phyloP scores from a whole-genome alignment of 2,797 vertebrate species.

The Ceryle rudis region DNA sequence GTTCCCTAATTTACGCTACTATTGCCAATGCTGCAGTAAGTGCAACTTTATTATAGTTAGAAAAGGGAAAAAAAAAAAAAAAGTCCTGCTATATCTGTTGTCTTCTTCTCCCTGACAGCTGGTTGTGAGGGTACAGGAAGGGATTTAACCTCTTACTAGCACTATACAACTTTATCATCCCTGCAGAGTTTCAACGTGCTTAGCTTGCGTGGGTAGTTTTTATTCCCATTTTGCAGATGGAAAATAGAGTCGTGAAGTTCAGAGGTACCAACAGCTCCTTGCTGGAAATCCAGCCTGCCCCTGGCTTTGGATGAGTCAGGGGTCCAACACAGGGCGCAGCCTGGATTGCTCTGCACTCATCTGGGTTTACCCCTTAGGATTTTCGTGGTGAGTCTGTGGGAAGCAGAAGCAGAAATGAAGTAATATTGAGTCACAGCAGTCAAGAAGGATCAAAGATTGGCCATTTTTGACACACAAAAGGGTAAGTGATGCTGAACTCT shows the following conservation, averaged over 20 bases:
- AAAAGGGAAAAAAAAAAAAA: background rate
- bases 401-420: background rate
- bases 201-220: background rate
- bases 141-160: background rate
- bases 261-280: background rate
- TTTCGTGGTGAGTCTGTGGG: background rate
- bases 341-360: background rate
- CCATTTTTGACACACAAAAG: slow-evolving; percentile 13
- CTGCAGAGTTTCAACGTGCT: background rate
- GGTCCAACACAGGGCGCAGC: background rate
- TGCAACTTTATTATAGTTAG: background rate
- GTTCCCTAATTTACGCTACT: background rate
- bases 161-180: background rate
- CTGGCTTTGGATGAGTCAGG: background rate
- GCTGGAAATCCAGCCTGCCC: background rate
- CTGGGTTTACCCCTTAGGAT: background rate
- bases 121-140: background rate
- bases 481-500: slow-evolving; percentile 11
- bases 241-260: background rate
- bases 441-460: background rate
- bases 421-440: background rate
- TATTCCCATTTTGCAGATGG: background rate
- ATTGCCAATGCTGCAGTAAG: background rate
- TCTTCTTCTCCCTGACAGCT: background rate
- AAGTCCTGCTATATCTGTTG: background rate